A percentile compares a stretch with the other conserved stretches of the same genome.
Evolutionary conservation across 92 coral and sea anemone species (phyloP).

Genomic region (Desmophyllum pertusum): DNA sequence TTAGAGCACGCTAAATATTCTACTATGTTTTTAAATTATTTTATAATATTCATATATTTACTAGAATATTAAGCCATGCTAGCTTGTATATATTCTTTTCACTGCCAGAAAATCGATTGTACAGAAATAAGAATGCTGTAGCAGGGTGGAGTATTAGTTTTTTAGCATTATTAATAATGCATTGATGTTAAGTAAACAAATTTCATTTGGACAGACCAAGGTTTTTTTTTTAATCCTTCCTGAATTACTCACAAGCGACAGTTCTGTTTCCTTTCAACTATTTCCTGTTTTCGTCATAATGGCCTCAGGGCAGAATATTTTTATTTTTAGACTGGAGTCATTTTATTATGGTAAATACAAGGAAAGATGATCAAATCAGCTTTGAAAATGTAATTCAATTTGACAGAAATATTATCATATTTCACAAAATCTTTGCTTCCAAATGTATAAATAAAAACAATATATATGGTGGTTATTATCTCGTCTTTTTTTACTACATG

Average conservation of each 20-base stretch:
- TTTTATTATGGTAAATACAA: background rate
- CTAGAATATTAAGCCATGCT: too few relatives aligned
- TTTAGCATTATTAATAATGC: background rate
- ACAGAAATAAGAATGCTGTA: background rate
- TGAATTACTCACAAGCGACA: background rate
- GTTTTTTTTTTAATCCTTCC: background rate
- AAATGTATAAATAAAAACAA: too few relatives aligned
- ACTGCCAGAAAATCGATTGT: background rate
- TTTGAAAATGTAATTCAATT: background rate
- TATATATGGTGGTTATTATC: too few relatives aligned
- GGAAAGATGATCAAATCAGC: background rate
- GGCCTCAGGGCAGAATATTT: background rate
- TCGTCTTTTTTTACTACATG: too few relatives aligned
- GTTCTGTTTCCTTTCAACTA: background rate
- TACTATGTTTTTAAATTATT: too few relatives aligned
- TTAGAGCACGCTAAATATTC: background rate
- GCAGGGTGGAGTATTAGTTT: background rate
- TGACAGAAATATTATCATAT: background rate
- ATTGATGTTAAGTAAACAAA: background rate
- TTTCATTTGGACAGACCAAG: background rate
- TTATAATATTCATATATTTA: too few relatives aligned
- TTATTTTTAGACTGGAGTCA: background rate
- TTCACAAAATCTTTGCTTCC: background rate
- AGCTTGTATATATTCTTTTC: background rate
- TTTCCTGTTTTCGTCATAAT: background rate